Evolutionary conservation across 2,797 vertebrate species (phyloP), one percentile per base, ranked within the genome.

Genomic region (Falco biarmicus): DNA sequence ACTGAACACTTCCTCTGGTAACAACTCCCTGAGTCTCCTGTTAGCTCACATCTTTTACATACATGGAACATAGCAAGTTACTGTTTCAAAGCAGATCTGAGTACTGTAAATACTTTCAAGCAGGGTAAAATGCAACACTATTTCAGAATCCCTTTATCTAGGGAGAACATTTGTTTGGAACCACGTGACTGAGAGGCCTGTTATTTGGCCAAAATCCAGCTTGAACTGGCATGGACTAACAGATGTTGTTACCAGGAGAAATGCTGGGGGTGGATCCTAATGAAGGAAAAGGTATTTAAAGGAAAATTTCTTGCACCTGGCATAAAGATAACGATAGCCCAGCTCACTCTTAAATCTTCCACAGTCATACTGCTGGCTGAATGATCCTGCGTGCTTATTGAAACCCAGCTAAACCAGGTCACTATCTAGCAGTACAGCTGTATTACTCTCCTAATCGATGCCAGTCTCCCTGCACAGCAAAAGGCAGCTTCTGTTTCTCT

Each of bases 161-260:
- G 18, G 56, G 77, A 91, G 66, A 95, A 29, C 74, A 48, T 91
- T 69, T 86, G 37, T 76, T 90, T 90, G 90, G 70, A 92, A 69
- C 14, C 47, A 53, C 25, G 12, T 53, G 32, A 37, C 41, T 45
- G 77, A 80, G 65, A 87, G 61, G 53, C 68, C 47, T 6, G 1
- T 51, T 19, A 29, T 7, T 80, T 91, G 79, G 56, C 68, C 64
- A 69, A 70, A 96, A 89, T 84, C 51, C 74, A 93, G 34, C 64
- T 41, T 43, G 69, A 71, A 32, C 50, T 45, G 63, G 39, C 45
- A 59, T 66, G 26, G 21, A 53, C 65, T 74, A 64, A 79, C 57
- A 54, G 2, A 56, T 47, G 6, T 57, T 64, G 32, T 69, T 53
- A 76, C 43, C 63, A 74, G 79, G 83, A 68, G 41, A 75, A 85